Percentiles rank a stretch among this genome's conserved stretches.
Evolutionary conservation across 2,888 invertebrate species (phyloP).

Genomic region (Biston stratarius): DNA sequence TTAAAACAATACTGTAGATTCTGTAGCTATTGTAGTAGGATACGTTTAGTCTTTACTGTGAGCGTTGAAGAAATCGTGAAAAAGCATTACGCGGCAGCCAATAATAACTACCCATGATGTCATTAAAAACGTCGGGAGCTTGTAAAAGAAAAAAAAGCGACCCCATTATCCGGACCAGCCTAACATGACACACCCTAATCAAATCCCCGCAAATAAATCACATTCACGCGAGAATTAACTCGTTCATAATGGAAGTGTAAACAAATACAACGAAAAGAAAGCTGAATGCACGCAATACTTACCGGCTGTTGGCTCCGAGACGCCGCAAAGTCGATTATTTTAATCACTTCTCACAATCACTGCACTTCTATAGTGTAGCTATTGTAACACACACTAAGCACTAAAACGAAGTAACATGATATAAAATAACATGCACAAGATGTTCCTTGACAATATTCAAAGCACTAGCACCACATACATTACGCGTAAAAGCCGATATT

Average conservation of each 20-base stretch:
- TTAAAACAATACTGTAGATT: not conserved
- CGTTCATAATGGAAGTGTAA: slow-evolving; percentile 59
- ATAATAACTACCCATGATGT: slow-evolving; percentile 17
- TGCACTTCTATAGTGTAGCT: slow-evolving; percentile 64
- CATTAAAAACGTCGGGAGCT: slow-evolving; percentile 33
- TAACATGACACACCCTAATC: slow-evolving; percentile 78
- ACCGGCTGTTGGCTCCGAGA: slow-evolving; percentile 74
- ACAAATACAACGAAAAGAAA: slow-evolving; percentile 59
- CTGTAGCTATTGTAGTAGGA: not conserved
- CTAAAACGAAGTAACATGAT: slow-evolving; percentile 75
- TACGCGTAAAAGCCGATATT: slow-evolving; percentile 73
- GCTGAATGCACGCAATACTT: slow-evolving; percentile 64
- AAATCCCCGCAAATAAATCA: slow-evolving; percentile 50
- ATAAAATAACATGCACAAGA: slow-evolving; percentile 75
- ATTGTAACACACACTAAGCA: slow-evolving; percentile 82
- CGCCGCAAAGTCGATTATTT: slow-evolving; percentile 62
- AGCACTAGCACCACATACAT: slow-evolving; percentile 83
- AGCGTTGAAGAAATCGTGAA: not conserved
- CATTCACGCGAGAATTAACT: slow-evolving; percentile 48
- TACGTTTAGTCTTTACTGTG: not conserved
- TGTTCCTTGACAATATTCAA: slow-evolving; percentile 67
- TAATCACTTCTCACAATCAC: slow-evolving; percentile 74
- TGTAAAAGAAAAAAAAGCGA: slow-evolving; percentile 67
- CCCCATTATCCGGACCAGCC: slow-evolving; percentile 57
- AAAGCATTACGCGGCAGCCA: slow-evolving; percentile 10